Evolutionary conservation across 2,797 vertebrate species (phyloP), one percentile per base, ranked within the genome.

Genomic region (Tenualosa ilisha): DNA sequence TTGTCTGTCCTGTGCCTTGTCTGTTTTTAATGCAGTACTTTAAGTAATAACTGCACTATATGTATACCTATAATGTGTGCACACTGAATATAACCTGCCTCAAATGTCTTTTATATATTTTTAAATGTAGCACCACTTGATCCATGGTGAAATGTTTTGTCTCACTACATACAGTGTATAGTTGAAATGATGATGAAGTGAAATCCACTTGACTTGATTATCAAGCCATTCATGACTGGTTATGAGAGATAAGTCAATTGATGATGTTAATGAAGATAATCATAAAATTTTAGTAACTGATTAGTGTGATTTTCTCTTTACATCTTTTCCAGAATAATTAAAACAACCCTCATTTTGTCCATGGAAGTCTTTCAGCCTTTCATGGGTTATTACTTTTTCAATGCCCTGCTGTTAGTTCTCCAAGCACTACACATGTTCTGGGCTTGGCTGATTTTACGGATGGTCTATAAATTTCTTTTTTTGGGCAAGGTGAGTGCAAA

Each of bases 351-450:
- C 87, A 95, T 96, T 0, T 93, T 97, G 59, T 98, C 97, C 86
- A 96, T 98, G 93, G 91, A 96, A 88, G 75, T 91, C 49, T 96
- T 93, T 53, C 82, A 95, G 0, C 97, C 97, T 2, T 99, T 98
- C 90, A 92, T 94, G 0, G 97, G 96, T 65, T 99, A 97, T 90
- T 99, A 99, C 90, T 96, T 98, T 61, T 95, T 98, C 91, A 98
- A 98, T 31, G 0, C 22, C 4, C 94, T 99, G 24, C 94, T 99
- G 88, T 86, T 95, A 86, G 83, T 94, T 84, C 95, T 99, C 82
- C 98, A 98, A 89, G 89, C 92, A 65, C 95, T 99, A 49, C 97
- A 99, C 15, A 0, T 98, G 82, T 99, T 98, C 94, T 99, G 98
- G 98, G 97, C 97, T 2, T 94, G 89, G 65, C 93, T 99, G 13